phyloP scores from a whole-genome alignment of 2,113 vertebrate genomes.

The Macheiramphus alcinus region DNA sequence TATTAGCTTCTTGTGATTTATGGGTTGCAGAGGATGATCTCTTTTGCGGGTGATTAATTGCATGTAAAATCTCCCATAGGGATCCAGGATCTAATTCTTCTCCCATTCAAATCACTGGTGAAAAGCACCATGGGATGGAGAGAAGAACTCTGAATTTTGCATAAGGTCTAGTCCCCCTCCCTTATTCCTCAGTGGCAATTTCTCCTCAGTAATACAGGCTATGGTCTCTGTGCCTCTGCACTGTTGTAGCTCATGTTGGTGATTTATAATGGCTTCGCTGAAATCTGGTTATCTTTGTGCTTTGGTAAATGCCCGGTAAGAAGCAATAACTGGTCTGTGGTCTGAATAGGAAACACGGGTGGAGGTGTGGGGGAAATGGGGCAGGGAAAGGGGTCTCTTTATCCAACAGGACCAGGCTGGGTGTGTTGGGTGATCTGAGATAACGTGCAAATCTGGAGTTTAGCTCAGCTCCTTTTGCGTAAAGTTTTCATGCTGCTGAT shows the following conservation, averaged over 20 bases:
- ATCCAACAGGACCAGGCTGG: background rate
- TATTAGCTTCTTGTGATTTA: background rate
- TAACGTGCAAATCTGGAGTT: background rate
- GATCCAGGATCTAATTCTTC: background rate
- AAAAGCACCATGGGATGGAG: background rate
- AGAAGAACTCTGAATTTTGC: background rate
- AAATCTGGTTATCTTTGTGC: background rate
- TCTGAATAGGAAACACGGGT: accelerated
- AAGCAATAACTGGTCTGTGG: background rate
- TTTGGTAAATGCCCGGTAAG: background rate
- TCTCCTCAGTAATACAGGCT: background rate
- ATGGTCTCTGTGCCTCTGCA: background rate
- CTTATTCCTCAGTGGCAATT: background rate
- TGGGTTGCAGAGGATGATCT: background rate
- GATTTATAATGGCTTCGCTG: background rate
- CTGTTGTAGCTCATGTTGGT: background rate
- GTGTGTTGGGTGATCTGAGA: background rate
- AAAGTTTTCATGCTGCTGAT: background rate
- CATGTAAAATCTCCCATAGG: background rate
- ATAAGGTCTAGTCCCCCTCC: background rate
- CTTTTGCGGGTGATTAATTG: background rate
- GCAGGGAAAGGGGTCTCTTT: background rate
- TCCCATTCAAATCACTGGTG: background rate
- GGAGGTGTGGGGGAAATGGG: accelerated
- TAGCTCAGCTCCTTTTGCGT: background rate